Evolutionary conservation across 2,888 invertebrate species (phyloP).

Genomic region (Neoscelio sp.): DNA sequence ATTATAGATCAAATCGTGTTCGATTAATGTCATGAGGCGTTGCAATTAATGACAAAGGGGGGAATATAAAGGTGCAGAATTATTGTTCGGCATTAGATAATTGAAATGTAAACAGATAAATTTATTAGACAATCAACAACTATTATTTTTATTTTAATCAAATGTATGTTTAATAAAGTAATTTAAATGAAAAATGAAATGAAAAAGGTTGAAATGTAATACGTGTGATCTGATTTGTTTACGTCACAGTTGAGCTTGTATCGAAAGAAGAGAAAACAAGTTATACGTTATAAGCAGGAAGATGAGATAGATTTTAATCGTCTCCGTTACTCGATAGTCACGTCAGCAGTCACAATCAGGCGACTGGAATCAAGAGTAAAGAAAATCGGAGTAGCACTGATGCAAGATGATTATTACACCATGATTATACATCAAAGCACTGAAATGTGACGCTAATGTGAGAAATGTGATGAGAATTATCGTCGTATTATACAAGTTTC

Average conservation of each 20-base stretch:
- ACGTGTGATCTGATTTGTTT: too few species aligned
- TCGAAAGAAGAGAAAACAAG: too few species aligned
- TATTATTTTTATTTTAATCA: too few species aligned
- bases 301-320: conserved; percentile 59
- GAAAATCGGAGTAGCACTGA: conserved; percentile 41
- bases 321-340: conserved; percentile 48
- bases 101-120: too few species aligned
- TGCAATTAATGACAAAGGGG: conserved; percentile 17
- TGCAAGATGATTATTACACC: conserved; percentile 46
- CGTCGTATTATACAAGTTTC: background rate
- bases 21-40: conserved; percentile 40
- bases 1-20: conserved; percentile 31
- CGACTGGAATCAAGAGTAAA: conserved; percentile 24
- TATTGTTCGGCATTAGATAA: too few species aligned
- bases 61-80: conserved; percentile 7
- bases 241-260: too few species aligned
- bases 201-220: too few species aligned
- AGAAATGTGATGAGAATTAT: conserved; percentile 30
- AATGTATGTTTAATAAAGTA: too few species aligned
- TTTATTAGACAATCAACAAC: too few species aligned
- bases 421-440: conserved; percentile 41
- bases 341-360: conserved; percentile 50
- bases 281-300: conserved; percentile 13
- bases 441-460: conserved; percentile 43
- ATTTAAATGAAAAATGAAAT: too few species aligned